Conservation (phyloP, 2,888 invertebrate species). For the Sabatieria punctata region DNA sequence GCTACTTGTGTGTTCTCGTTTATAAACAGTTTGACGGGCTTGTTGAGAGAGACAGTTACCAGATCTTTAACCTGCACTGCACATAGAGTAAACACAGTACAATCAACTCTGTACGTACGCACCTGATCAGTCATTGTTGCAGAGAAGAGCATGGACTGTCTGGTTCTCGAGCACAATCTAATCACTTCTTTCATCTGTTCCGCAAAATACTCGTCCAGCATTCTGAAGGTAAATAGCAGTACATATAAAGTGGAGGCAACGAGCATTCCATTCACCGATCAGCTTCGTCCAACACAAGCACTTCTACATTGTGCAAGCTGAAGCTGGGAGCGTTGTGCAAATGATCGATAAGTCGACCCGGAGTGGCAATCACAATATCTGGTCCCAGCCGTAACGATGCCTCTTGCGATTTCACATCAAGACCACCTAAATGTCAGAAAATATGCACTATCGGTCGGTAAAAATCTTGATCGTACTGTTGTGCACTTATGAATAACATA, state of each 20-base stretch:
- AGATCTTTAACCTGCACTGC: slow-evolving; percentile 51
- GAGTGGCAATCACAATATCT: slow-evolving; percentile 93
- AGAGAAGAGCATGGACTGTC: slow-evolving; percentile 92
- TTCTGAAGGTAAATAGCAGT: slow-evolving; percentile 40
- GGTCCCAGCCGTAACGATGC: slow-evolving; percentile 57
- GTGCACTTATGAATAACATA: no score
- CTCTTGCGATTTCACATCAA: slow-evolving; percentile 41
- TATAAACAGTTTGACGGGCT: slow-evolving; percentile 83
- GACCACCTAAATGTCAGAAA: slow-evolving; percentile 37
- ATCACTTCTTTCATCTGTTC: slow-evolving; percentile 98
- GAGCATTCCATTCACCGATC: slow-evolving; percentile 40
- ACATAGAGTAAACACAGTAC: no score
- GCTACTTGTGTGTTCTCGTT: slow-evolving; percentile 91
- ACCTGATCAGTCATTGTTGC: slow-evolving; percentile 69
- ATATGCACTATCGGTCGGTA: no score
- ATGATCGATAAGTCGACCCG: slow-evolving; percentile 92
- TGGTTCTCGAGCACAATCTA: slow-evolving; percentile 64
- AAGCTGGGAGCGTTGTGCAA: slow-evolving; percentile 85
- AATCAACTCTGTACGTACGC: neutral
- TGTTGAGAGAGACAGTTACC: slow-evolving; percentile 73
- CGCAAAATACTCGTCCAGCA: slow-evolving; percentile 95
- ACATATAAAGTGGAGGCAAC: slow-evolving; percentile 1
- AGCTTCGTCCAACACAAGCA: slow-evolving; percentile 59
- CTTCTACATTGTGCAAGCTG: slow-evolving; percentile 67
- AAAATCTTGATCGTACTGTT: neutral